Evolutionary conservation across 2,888 invertebrate genomes (phyloP).

Genomic region (Leptopterna dolabrata): DNA sequence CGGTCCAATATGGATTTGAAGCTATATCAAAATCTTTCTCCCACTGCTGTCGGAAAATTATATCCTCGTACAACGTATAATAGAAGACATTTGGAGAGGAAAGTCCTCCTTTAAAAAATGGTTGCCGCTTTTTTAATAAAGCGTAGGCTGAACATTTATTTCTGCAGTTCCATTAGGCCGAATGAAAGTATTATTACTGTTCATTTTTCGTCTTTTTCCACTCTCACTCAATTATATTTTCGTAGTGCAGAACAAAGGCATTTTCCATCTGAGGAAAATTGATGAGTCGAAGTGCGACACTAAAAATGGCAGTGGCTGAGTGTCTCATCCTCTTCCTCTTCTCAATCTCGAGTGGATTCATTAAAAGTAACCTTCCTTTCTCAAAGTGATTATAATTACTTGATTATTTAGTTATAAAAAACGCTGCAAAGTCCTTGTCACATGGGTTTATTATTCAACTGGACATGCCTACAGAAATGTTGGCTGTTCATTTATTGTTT

Average conservation of each 20-base stretch:
- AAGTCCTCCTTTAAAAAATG: neutral
- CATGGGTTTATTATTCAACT: too few species aligned
- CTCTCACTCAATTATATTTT: constrained; percentile 31
- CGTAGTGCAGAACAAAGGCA: neutral
- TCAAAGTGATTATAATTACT: neutral
- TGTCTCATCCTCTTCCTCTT: neutral
- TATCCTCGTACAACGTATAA: too few species aligned
- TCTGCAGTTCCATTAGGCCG: constrained; percentile 23
- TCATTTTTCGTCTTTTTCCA: constrained; percentile 18
- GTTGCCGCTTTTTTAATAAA: constrained; percentile 6
- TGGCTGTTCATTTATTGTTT: too few species aligned
- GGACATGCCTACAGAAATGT: too few species aligned
- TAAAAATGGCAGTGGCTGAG: neutral
- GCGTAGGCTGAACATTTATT: constrained; percentile 25
- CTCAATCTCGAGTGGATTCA: constrained; percentile 10
- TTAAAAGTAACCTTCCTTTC: neutral
- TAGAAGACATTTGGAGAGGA: neutral
- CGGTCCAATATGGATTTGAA: too few species aligned
- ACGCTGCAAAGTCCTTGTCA: neutral
- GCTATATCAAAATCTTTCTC: too few species aligned
- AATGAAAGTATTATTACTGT: constrained; percentile 31
- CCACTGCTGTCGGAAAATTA: too few species aligned
- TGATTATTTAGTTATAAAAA: neutral
- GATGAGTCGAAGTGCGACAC: constrained; percentile 28
- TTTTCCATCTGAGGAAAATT: constrained; percentile 29